Conservation (phyloP, 2,797 vertebrate genomes). For the Pseudomugil gertrudae region DNA sequence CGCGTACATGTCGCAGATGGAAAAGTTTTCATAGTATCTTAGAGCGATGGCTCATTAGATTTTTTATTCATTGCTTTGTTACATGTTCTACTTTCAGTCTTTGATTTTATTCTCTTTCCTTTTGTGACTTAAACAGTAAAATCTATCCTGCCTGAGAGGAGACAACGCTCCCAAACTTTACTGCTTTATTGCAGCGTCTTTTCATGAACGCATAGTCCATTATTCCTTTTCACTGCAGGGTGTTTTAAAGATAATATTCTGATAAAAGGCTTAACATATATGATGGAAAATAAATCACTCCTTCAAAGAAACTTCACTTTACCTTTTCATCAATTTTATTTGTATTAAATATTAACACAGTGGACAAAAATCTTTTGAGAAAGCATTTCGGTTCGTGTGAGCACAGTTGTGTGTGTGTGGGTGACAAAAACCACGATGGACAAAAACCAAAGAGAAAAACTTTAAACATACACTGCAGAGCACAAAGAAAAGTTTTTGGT, state of each 20-base stretch:
- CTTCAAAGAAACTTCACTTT: conserved; percentile 3
- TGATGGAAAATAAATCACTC: not conserved
- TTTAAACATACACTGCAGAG: conserved; percentile 43
- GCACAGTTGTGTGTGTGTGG: conserved; percentile 41
- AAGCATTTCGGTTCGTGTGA: conserved; percentile 52
- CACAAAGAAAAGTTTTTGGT: conserved; percentile 11
- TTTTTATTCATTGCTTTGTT: conserved; percentile 53
- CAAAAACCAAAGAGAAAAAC: conserved; percentile 37
- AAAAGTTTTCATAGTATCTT: conserved; percentile 40
- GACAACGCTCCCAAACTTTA: conserved; percentile 32
- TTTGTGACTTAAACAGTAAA: conserved; percentile 52
- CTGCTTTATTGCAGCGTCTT: conserved; percentile 31
- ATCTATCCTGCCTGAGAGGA: conserved; percentile 36
- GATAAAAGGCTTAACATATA: conserved; percentile 4
- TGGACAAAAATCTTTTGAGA: conserved; percentile 54
- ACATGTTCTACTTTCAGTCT: conserved; percentile 52
- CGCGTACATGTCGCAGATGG: conserved; percentile 14
- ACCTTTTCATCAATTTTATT: conserved; percentile 62
- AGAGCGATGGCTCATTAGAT: conserved; percentile 35
- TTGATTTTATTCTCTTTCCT: conserved; percentile 65
- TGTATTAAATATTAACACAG: conserved; percentile 67
- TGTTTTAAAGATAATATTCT: conserved; percentile 21
- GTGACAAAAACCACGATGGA: conserved; percentile 30
- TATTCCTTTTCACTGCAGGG: conserved; percentile 22
- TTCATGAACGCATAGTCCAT: conserved; percentile 23